These are phyloP conservation scores for Minunthozetes semirufus DNA, from an alignment of 2,888 invertebrate species.

Conservation along the genomic window DNA sequence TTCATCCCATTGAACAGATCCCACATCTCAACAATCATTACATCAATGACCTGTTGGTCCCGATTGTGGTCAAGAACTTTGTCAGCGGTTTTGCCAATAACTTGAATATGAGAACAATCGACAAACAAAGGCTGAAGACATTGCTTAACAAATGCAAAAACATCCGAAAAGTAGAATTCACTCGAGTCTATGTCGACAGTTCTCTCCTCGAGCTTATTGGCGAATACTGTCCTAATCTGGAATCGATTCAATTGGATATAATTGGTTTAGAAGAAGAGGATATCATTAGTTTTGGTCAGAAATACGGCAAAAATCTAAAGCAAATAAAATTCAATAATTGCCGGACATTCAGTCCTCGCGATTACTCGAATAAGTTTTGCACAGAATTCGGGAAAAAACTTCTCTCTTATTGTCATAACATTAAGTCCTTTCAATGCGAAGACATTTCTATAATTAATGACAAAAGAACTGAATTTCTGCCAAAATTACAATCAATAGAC, in stretches of 20 bases:
- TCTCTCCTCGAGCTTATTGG: background rate
- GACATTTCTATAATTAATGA: background rate
- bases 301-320: background rate
- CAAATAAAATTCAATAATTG: conserved; percentile 9
- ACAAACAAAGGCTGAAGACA: background rate
- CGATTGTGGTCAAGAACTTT: conserved; percentile 16
- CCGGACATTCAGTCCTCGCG: background rate
- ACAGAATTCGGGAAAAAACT: conserved; percentile 11
- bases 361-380: background rate
- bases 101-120: conserved; percentile 14
- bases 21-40: background rate
- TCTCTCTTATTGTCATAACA: conserved; percentile 11
- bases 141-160: background rate
- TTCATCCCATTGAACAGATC: background rate
- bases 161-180: background rate
- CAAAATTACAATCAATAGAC: background rate
- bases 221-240: background rate
- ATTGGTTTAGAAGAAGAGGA: conserved; percentile 15
- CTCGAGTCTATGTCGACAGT: background rate
- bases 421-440: conserved; percentile 12
- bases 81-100: conserved; percentile 12
- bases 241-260: conserved; percentile 14
- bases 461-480: background rate
- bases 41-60: background rate
- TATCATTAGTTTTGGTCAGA: background rate